Evolutionary conservation across 2,888 invertebrate species (phyloP).

Genomic region (Campoplex nolae): DNA sequence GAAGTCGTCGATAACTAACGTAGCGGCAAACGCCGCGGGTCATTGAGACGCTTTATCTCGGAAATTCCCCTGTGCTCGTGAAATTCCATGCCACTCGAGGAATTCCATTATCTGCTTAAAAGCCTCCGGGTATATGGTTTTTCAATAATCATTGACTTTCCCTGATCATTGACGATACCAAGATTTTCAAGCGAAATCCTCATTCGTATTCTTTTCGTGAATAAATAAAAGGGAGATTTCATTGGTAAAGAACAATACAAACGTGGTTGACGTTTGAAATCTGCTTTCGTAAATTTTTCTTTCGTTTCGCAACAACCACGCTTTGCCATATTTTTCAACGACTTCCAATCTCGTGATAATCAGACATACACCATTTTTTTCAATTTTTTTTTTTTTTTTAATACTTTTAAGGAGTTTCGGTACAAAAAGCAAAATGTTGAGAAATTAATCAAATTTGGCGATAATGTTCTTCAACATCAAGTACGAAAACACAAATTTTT

Average conservation of each 20-base stretch:
- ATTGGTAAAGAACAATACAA: background rate
- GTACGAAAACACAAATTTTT: too few species aligned
- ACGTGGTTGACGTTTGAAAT: background rate
- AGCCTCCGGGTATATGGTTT: slow-evolving; percentile 27
- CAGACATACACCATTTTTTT: too few species aligned
- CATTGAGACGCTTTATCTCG: slow-evolving; percentile 56
- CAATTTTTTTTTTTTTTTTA: background rate
- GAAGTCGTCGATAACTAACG: slow-evolving; percentile 49
- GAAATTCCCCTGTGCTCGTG: slow-evolving; percentile 53
- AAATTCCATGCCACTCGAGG: slow-evolving; percentile 32
- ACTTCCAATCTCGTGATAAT: background rate
- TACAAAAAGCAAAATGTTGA: too few species aligned
- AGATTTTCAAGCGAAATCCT: slow-evolving; percentile 21
- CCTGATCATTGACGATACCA: slow-evolving; percentile 6
- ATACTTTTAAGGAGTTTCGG: too few species aligned
- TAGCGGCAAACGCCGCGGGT: slow-evolving; percentile 37
- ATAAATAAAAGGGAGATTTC: background rate
- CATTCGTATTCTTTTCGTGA: background rate
- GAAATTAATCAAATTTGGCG: too few species aligned
- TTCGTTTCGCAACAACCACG: background rate
- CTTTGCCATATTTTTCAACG: background rate
- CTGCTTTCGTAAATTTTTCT: background rate
- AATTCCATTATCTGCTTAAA: slow-evolving; percentile 37
- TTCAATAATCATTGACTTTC: slow-evolving; percentile 14
- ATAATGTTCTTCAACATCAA: too few species aligned